Percentiles rank a stretch among this genome's conserved stretches.
Evolutionary conservation across 2,888 invertebrate genomes (phyloP).

Genomic region (Rhopalosiphum nymphaeae): DNA sequence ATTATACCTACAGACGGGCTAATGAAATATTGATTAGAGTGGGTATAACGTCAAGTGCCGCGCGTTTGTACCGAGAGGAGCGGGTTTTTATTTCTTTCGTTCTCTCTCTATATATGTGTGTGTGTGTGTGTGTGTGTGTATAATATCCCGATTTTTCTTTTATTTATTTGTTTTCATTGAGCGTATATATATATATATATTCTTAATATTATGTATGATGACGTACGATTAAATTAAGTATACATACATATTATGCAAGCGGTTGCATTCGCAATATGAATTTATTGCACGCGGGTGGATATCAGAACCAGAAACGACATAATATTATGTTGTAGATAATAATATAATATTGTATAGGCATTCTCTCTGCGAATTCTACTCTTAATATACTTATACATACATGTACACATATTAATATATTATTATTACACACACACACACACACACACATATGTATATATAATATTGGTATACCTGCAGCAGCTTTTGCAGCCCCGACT

Average conservation of each 20-base stretch:
- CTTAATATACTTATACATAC: neutral
- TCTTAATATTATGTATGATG: neutral
- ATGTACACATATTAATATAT: no score
- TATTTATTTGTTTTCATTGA: constrained; percentile 19
- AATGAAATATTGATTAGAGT: constrained; percentile 63
- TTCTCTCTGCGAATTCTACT: neutral
- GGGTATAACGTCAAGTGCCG: constrained; percentile 50
- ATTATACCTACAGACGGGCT: constrained; percentile 34
- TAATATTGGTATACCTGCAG: no score
- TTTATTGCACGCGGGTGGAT: neutral
- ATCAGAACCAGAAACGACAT: neutral
- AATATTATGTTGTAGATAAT: neutral
- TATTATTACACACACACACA: no score
- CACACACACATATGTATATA: no score
- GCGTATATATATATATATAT: neutral
- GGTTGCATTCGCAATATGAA: constrained; percentile 21
- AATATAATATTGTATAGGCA: neutral
- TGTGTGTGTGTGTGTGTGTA: no score
- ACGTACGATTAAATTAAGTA: constrained; percentile 31
- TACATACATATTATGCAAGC: neutral
- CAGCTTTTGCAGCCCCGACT: no score
- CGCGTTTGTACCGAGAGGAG: constrained; percentile 33
- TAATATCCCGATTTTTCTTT: neutral
- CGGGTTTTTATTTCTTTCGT: constrained; percentile 17
- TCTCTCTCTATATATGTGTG: neutral